These are phyloP conservation scores for Sinhomidia bicolor DNA, from an alignment of 2,888 invertebrate species.

Conservation along the genomic window DNA sequence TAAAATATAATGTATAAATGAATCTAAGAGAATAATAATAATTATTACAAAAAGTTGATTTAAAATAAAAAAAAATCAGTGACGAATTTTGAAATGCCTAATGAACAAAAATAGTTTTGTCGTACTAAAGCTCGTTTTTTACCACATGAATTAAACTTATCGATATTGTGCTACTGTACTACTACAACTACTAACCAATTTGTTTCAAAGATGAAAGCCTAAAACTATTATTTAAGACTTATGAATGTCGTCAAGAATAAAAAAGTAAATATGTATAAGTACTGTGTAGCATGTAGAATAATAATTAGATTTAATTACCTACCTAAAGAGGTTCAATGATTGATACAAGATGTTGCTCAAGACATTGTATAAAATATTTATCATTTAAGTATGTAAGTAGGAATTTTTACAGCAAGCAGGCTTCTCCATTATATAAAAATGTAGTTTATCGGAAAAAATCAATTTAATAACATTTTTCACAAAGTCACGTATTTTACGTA, in stretches of 20 bases:
- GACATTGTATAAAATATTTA: conserved; percentile 30
- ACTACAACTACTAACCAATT: conserved; percentile 29
- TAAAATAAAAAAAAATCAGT: conserved; percentile 22
- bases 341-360: conserved; percentile 41
- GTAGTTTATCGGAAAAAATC: not conserved
- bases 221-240: conserved; percentile 1
- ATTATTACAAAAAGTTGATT: not conserved
- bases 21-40: no score
- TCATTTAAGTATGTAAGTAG: not conserved
- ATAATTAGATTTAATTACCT: not conserved
- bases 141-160: not conserved
- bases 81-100: conserved; percentile 68
- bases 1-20: not conserved
- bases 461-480: not conserved
- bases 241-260: not conserved
- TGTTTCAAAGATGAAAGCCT: conserved; percentile 23
- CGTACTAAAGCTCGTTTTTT: conserved; percentile 42
- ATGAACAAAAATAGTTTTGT: conserved; percentile 13
- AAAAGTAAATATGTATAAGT: not conserved
- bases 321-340: conserved; percentile 36
- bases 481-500: not conserved
- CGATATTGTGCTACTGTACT: conserved; percentile 11
- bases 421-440: not conserved
- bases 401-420: conserved; percentile 1
- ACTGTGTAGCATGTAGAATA: not conserved